These are phyloP conservation scores for Macrosiphum euphorbiae DNA, from an alignment of 2,888 invertebrate genomes.

Conservation along the genomic window DNA sequence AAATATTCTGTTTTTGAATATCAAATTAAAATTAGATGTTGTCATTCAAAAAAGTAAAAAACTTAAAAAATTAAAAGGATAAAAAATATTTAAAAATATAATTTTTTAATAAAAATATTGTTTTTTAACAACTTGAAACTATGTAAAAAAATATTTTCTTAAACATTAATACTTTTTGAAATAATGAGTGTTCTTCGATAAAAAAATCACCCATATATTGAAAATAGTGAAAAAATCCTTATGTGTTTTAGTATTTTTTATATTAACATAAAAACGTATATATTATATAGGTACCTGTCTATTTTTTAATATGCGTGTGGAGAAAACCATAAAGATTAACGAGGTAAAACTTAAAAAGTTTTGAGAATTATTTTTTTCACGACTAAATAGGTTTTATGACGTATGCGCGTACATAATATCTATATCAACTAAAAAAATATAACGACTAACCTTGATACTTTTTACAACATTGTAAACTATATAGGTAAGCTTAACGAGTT, in stretches of 20 bases:
- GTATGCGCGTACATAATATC: neutral
- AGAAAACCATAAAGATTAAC: neutral
- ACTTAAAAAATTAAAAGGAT: too few relatives aligned
- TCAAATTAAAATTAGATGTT: too few relatives aligned
- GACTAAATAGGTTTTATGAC: neutral
- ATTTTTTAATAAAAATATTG: too few relatives aligned
- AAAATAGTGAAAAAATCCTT: neutral
- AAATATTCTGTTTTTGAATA: too few relatives aligned
- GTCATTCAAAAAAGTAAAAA: too few relatives aligned
- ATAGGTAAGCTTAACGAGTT: neutral
- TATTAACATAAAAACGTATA: neutral
- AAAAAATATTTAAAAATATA: too few relatives aligned
- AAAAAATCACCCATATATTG: too few relatives aligned
- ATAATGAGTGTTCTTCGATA: too few relatives aligned
- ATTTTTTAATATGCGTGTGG: neutral
- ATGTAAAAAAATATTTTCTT: too few relatives aligned
- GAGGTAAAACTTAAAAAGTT: neutral
- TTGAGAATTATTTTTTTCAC: neutral
- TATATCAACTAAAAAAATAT: neutral
- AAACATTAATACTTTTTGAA: too few relatives aligned
- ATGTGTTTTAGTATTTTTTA: neutral
- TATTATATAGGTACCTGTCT: too few relatives aligned
- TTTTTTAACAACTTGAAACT: too few relatives aligned
- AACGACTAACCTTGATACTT: neutral
- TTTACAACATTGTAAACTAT: neutral